Conservation (phyloP, 2,113 vertebrate genomes). For the Poecilia latipinna region DNA sequence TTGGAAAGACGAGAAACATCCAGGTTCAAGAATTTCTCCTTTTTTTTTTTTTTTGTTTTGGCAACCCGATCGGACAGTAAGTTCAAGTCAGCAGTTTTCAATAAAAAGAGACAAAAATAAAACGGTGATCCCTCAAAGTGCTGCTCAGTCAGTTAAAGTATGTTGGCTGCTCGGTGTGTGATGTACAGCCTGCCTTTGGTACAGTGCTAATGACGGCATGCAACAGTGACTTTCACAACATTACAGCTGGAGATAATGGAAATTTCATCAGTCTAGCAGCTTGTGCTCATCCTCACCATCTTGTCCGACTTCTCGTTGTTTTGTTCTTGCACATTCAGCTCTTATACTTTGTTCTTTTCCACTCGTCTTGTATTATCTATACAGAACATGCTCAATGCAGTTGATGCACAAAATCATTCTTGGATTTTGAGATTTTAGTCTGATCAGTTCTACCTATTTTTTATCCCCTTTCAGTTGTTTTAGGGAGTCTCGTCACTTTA, state of each 20-base stretch:
- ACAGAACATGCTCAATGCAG: too few species aligned
- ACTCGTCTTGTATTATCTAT: too few species aligned
- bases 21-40: neutral
- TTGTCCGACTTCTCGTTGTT: neutral
- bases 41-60: too few species aligned
- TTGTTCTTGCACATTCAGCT: neutral
- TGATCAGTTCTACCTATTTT: too few species aligned
- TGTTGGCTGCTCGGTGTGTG: neutral
- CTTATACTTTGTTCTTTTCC: neutral
- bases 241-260: conserved; percentile 2
- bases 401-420: too few species aligned
- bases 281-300: neutral
- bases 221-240: neutral
- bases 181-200: neutral
- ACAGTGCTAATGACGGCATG: neutral
- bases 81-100: neutral
- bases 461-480: too few species aligned
- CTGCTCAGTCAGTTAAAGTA: neutral
- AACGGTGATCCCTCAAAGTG: neutral
- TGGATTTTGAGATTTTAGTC: too few species aligned
- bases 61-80: neutral
- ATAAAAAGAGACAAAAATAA: neutral
- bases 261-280: neutral
- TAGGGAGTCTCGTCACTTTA: too few species aligned
- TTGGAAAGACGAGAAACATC: neutral